Evolutionary conservation across 2,797 vertebrate species (phyloP).

Genomic region (Bucorvus abyssinicus): DNA sequence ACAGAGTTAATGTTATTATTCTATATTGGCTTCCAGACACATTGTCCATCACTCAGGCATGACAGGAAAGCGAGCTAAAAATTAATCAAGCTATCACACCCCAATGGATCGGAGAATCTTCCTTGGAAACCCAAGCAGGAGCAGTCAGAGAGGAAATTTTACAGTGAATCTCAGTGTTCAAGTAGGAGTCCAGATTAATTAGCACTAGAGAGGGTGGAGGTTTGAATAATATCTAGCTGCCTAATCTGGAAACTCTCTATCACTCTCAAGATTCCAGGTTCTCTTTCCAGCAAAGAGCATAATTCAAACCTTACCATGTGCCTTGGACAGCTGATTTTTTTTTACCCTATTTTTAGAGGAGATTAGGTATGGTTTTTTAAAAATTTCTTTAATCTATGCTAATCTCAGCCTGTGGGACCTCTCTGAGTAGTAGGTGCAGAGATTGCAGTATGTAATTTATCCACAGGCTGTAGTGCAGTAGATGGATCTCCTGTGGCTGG

Average conservation of each 20-base stretch:
- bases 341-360: background rate
- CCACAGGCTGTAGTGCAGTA: background rate
- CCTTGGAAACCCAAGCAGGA: background rate
- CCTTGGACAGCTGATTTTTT: background rate
- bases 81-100: background rate
- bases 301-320: background rate
- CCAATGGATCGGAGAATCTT: background rate
- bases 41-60: background rate
- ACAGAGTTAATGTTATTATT: background rate
- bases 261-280: background rate
- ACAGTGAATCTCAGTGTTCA: background rate
- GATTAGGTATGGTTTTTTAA: background rate
- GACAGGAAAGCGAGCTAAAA: background rate
- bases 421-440: background rate
- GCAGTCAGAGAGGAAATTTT: background rate
- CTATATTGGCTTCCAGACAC: background rate
- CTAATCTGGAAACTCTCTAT: background rate
- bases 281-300: background rate
- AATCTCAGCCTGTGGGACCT: background rate
- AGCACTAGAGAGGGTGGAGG: background rate
- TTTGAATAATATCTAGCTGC: background rate
- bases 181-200: background rate
- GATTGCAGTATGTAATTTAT: background rate
- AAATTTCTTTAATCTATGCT: background rate
- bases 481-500: background rate